Evolutionary conservation across 1,140 invertebrate genomes (phyloP).

Genomic region (roundworm (Caenorhabditis elegans)): WBcel235 BX284606.5:15607501-15608000

Average conservation of each 20-base stretch:
- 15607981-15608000: neutral
- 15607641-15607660: constrained; percentile 25
- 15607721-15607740: neutral
- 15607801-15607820: neutral
- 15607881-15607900: neutral
- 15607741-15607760: neutral
- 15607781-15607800: neutral
- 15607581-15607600: too few species aligned
- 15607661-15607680: neutral
- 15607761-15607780: neutral
- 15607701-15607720: constrained; percentile 11
- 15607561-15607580: neutral
- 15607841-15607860: neutral
- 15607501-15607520: neutral
- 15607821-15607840: neutral
- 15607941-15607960: neutral
- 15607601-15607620: neutral
- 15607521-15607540: neutral
- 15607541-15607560: neutral
- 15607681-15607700: neutral
- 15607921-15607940: neutral
- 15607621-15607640: neutral
- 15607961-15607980: neutral
- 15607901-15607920: neutral
- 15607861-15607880: neutral